Evolutionary conservation across 2,797 vertebrate species (phyloP).

Genomic region (Hyperoplus immaculatus): DNA sequence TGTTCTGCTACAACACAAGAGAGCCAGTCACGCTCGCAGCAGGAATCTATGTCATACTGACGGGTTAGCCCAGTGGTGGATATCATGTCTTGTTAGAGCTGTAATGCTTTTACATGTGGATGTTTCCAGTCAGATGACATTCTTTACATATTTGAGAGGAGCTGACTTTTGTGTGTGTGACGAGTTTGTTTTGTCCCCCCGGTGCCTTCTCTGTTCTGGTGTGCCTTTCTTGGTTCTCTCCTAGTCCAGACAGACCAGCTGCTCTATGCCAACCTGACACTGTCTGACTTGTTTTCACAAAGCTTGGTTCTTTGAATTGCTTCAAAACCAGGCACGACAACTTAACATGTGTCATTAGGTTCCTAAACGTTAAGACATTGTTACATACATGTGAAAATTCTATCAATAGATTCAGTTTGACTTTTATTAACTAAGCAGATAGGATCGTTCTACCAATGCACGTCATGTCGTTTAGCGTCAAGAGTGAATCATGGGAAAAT

Average conservation of each 20-base stretch:
- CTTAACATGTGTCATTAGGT: background rate
- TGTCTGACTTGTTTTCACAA: constrained; percentile 26
- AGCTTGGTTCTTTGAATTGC: background rate
- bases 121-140: constrained; percentile 64
- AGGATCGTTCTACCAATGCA: background rate
- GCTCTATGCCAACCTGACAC: constrained; percentile 24
- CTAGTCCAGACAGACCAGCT: constrained; percentile 58
- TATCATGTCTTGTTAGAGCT: constrained; percentile 22
- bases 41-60: constrained; percentile 38
- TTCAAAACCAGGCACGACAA: background rate
- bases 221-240: constrained; percentile 66
- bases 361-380: background rate
- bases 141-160: constrained; percentile 58
- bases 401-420: background rate
- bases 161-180: constrained; percentile 20
- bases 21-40: constrained; percentile 31
- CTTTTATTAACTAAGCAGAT: background rate
- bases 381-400: background rate
- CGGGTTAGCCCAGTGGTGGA: constrained; percentile 40
- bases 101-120: constrained; percentile 12
- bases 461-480: background rate
- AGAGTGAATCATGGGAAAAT: constrained; percentile 19
- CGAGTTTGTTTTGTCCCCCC: constrained; percentile 31
- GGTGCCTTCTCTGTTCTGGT: constrained; percentile 72
- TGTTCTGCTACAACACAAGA: background rate